These are phyloP conservation scores for Cydia splendana DNA, from an alignment of 1,140 invertebrate genomes.

Conservation along the genomic window DNA sequence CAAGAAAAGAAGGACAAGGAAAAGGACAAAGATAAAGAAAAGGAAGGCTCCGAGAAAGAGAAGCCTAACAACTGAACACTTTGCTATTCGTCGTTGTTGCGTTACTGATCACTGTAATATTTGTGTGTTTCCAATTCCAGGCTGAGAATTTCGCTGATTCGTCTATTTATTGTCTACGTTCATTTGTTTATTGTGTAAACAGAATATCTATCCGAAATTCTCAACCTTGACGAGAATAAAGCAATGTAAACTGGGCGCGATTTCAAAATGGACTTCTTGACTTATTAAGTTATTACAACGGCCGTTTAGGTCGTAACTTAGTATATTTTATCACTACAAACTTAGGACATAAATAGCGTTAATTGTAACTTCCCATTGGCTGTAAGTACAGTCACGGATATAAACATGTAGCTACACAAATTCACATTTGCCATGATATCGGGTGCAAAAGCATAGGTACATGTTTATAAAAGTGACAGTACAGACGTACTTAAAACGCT, in stretches of 20 bases:
- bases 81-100: constrained; percentile 39
- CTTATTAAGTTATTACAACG: constrained; percentile 15
- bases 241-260: neutral
- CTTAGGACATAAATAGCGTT: constrained; percentile 7
- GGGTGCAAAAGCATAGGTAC: neutral
- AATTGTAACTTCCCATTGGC: neutral
- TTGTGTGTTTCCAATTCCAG: constrained; percentile 33
- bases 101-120: constrained; percentile 5
- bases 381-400: neutral
- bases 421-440: neutral
- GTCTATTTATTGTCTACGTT: constrained; percentile 26
- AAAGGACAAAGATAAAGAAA: constrained; percentile 68
- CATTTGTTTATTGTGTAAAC: constrained; percentile 25
- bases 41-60: constrained; percentile 64
- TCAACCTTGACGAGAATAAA: constrained; percentile 42
- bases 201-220: constrained; percentile 42
- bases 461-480: neutral
- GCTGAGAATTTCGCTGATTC: constrained; percentile 49
- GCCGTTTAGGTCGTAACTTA: constrained; percentile 8
- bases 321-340: constrained; percentile 25
- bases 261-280: constrained; percentile 20
- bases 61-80: constrained; percentile 66
- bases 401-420: neutral
- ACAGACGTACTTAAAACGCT: neutral
- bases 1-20: constrained; percentile 80